phyloP scores from a whole-genome alignment of 2,888 invertebrate species.

The Arge pagana region DNA sequence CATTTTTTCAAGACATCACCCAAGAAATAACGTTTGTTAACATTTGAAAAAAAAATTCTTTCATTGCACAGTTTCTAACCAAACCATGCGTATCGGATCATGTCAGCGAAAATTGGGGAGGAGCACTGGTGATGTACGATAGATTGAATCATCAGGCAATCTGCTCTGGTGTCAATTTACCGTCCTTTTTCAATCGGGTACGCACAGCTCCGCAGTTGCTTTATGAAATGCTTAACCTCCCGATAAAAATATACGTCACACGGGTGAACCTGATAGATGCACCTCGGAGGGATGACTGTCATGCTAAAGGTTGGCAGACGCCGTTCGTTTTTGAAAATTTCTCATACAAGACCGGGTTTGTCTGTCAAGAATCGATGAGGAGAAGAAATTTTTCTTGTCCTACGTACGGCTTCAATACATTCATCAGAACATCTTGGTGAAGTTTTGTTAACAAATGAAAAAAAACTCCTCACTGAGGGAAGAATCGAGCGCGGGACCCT shows the following conservation, averaged over 20 bases:
- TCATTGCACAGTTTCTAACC: slow-evolving; percentile 24
- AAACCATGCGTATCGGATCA: slow-evolving; percentile 33
- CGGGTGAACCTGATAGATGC: slow-evolving; percentile 28
- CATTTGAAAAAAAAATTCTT: slow-evolving; percentile 27
- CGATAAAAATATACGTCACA: slow-evolving; percentile 31
- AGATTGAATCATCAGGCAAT: slow-evolving; percentile 34
- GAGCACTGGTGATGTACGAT: slow-evolving; percentile 31
- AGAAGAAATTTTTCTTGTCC: too few relatives aligned
- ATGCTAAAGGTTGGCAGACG: slow-evolving; percentile 10
- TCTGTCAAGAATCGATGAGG: too few relatives aligned
- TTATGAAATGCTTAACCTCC: slow-evolving; percentile 30
- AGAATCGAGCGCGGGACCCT: too few relatives aligned
- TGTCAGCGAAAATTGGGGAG: slow-evolving; percentile 28
- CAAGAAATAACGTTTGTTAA: slow-evolving; percentile 30
- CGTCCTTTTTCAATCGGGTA: slow-evolving; percentile 25
- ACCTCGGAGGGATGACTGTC: slow-evolving; percentile 27
- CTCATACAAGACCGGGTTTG: too few relatives aligned
- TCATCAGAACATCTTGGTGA: too few relatives aligned
- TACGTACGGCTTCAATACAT: too few relatives aligned
- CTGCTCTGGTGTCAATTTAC: slow-evolving; percentile 30
- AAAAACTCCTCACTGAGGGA: too few relatives aligned
- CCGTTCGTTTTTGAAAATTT: slow-evolving; percentile 19
- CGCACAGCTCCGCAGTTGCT: slow-evolving; percentile 26
- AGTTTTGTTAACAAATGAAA: too few relatives aligned
- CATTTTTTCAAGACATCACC: slow-evolving; percentile 12